Evolutionary conservation across 64 coral and sea anemone genomes (phyloP).

Genomic region (Montipora sp.): DNA sequence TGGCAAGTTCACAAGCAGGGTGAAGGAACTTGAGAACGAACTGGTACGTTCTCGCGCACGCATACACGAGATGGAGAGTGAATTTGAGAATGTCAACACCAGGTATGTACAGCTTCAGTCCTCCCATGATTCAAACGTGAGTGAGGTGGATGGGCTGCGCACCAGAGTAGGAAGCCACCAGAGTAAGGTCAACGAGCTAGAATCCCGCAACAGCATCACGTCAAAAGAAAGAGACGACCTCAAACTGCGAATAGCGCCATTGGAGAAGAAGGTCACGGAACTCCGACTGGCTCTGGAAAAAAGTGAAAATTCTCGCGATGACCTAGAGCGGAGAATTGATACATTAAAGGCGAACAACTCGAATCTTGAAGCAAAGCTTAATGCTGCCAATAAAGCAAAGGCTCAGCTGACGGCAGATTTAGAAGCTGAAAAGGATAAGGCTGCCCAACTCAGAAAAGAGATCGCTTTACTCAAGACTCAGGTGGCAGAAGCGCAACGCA

Average conservation of each 20-base stretch:
- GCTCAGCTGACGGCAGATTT: conserved; percentile 79
- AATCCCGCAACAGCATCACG: conserved; percentile 79
- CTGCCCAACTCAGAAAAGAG: conserved; percentile 82
- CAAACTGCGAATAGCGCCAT: conserved; percentile 68
- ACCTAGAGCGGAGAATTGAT: conserved; percentile 74
- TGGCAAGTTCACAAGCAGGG: conserved; percentile 50
- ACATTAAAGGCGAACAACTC: conserved; percentile 74
- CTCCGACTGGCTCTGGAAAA: conserved; percentile 83
- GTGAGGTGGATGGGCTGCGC: conserved; percentile 81
- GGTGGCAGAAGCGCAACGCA: conserved; percentile 80
- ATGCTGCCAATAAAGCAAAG: conserved; percentile 78
- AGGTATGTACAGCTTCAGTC: conserved; percentile 67
- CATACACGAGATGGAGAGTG: conserved; percentile 76
- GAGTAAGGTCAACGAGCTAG: conserved; percentile 85
- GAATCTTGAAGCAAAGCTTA: conserved; percentile 83
- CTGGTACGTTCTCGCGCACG: conserved; percentile 56
- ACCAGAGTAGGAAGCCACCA: conserved; percentile 72
- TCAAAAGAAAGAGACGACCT: conserved; percentile 93
- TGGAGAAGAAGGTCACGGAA: conserved; percentile 87
- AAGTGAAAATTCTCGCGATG: conserved; percentile 85
- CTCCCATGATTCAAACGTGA: conserved; percentile 72
- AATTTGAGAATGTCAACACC: conserved; percentile 59
- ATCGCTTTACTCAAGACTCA: conserved; percentile 71
- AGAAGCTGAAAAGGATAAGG: conserved; percentile 87
- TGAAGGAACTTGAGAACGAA: conserved; percentile 82